Evolutionary conservation across 2,113 vertebrate genomes (phyloP), one percentile per base, ranked within the genome.

Genomic region (Chloroceryle aenea): DNA sequence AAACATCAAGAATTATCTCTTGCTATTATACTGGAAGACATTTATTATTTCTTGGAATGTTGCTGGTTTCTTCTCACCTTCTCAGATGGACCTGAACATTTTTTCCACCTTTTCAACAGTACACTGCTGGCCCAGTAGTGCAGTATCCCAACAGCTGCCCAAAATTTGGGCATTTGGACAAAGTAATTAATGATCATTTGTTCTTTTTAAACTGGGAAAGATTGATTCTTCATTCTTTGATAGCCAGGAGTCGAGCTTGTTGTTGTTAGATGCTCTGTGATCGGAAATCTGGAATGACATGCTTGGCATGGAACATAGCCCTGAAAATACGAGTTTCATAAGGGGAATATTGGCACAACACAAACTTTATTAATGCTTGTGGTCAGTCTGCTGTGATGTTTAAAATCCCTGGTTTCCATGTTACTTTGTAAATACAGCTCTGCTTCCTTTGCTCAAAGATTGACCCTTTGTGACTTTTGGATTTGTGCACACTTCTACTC

Each of bases 371-470:
- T 94, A 93, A 81, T 81, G 43, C 26, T 80, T 86, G 55, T 0
- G 52, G 82, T 94, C 83, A 78, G 13, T 92, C 68, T 93, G 68
- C 82, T 93, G 29, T 64, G 53, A 59, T 90, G 78, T 92, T 96
- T 93, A 43, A 95, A 90, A 75, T 64, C 92, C n/a, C 30, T 56
- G 16, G 79, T 96, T 96, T 93, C 93, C 52, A 86, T 67, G 92
- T 90, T 81, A 81, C 68, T 92, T 84, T 92, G 83, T 94, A 97
- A 96, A 96, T 89, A 90, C 61, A 90, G 43, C 67, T 92, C 90
- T 68, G 48, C 79, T 77, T 84, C 4, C 0, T 88, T 94, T 86
- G 79, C 76, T 61, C 66, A 52, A 81, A 78, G 68, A 67, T 62
- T 89, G 90, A 94, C 88, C 64, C 56, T 64, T 81, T 16, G n/a